Evolutionary conservation across 2,797 vertebrate species (phyloP).

Genomic region (Novumbra hubbsi): DNA sequence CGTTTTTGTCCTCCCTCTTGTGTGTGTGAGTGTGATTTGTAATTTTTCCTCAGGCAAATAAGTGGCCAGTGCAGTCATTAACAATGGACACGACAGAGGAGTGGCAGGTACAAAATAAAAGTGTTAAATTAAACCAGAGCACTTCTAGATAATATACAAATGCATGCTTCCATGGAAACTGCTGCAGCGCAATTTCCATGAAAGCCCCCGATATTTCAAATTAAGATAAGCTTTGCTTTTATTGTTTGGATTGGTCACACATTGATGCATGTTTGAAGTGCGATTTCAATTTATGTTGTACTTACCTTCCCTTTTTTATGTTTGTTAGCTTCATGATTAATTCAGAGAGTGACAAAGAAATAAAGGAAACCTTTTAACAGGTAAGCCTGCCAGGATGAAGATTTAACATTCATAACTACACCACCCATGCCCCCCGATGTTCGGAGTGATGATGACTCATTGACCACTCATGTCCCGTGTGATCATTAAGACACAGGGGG

Average conservation of each 20-base stretch:
- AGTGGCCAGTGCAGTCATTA: slow-evolving; percentile 90
- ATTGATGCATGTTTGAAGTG: no score
- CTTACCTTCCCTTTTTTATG: slow-evolving; percentile 55
- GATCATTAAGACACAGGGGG: neutral
- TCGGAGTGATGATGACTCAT: no score
- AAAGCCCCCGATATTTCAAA: slow-evolving; percentile 40
- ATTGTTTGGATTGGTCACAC: slow-evolving; percentile 36
- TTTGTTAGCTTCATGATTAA: slow-evolving; percentile 86
- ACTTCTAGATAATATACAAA: slow-evolving; percentile 38
- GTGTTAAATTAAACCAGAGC: slow-evolving; percentile 8
- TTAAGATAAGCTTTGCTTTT: slow-evolving; percentile 33
- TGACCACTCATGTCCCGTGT: neutral
- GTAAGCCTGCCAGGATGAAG: slow-evolving; percentile 58
- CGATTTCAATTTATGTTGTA: slow-evolving; percentile 15
- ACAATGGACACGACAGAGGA: slow-evolving; percentile 85
- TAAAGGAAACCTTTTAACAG: slow-evolving; percentile 90
- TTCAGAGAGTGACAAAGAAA: slow-evolving; percentile 89
- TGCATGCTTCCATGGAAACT: slow-evolving; percentile 31
- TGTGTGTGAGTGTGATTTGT: slow-evolving; percentile 48
- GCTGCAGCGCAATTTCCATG: slow-evolving; percentile 13
- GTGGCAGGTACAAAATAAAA: slow-evolving; percentile 81
- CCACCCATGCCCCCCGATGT: no score
- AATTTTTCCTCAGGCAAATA: slow-evolving; percentile 83
- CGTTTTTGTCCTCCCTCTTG: no score
- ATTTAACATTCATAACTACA: slow-evolving; percentile 3